Percentiles rank a stretch among this genome's conserved stretches.
These are phyloP conservation scores for Psephotus haematonotus DNA, from an alignment of 2,113 vertebrate species.

Conservation along the genomic window DNA sequence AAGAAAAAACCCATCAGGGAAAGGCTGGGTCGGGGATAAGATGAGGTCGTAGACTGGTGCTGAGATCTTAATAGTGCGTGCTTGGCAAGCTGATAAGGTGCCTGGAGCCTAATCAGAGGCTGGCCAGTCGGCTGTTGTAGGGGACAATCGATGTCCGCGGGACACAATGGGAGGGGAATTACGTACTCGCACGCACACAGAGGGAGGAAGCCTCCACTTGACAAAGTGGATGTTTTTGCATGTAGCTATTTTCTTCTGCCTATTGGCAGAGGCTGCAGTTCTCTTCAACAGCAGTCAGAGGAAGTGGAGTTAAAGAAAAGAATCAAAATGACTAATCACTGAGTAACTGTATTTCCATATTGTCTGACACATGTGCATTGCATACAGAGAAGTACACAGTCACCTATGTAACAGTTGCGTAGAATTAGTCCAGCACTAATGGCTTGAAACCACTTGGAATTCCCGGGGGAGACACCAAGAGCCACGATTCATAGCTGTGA, in stretches of 20 bases:
- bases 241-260: neutral
- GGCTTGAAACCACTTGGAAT: neutral
- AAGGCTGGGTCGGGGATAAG: neutral
- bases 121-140: neutral
- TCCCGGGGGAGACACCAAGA: neutral
- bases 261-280: neutral
- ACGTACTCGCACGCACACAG: neutral
- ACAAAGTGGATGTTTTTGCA: neutral
- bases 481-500: neutral
- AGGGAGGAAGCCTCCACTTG: conserved; percentile 51
- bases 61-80: neutral
- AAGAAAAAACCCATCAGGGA: neutral
- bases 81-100: neutral
- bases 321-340: neutral
- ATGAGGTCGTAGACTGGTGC: neutral
- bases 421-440: neutral
- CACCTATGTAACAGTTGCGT: neutral
- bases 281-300: neutral
- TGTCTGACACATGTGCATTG: neutral
- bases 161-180: conserved; percentile 28
- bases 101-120: neutral
- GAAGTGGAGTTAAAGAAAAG: neutral
- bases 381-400: neutral
- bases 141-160: neutral
- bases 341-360: neutral